Percentiles rank a stretch among this genome's conserved stretches.
phyloP scores from a whole-genome alignment of 2,113 vertebrate species.

The Sander vitreus region DNA sequence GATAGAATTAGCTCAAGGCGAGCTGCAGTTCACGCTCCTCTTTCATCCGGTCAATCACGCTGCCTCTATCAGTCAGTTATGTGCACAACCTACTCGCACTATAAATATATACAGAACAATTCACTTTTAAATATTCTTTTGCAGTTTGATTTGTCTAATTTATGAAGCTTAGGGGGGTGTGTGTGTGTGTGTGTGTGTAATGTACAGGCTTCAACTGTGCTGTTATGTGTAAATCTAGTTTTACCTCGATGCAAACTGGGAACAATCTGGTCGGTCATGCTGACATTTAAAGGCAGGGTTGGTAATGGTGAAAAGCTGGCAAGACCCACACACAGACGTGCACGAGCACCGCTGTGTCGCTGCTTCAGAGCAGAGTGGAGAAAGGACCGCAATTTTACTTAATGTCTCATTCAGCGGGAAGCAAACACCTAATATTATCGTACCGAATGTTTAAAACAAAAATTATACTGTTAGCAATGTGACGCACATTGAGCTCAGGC shows the following conservation, averaged over 20 bases:
- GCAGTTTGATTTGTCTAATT: constrained; percentile 15
- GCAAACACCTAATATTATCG: no score
- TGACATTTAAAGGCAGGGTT: no score
- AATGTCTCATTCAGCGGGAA: no score
- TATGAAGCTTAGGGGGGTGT: background rate
- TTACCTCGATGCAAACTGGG: background rate
- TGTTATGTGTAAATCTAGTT: background rate
- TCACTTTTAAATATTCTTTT: constrained; percentile 37
- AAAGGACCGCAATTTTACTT: no score
- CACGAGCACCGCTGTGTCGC: no score
- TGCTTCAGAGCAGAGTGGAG: no score
- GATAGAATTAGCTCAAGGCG: constrained; percentile 74
- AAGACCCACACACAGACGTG: no score
- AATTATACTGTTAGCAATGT: no score
- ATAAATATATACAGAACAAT: constrained; percentile 48
- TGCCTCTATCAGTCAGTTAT: constrained; percentile 51
- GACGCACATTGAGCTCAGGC: no score
- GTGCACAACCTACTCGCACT: constrained; percentile 16
- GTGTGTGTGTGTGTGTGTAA: background rate
- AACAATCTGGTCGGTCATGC: background rate
- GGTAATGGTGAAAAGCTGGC: no score
- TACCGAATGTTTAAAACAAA: no score
- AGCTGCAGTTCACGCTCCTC: constrained; percentile 57
- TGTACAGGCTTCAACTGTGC: background rate
- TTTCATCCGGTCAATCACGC: constrained; percentile 71